These are phyloP conservation scores for Lacanobia wlatinum DNA, from an alignment of 2,888 invertebrate species.

Conservation along the genomic window DNA sequence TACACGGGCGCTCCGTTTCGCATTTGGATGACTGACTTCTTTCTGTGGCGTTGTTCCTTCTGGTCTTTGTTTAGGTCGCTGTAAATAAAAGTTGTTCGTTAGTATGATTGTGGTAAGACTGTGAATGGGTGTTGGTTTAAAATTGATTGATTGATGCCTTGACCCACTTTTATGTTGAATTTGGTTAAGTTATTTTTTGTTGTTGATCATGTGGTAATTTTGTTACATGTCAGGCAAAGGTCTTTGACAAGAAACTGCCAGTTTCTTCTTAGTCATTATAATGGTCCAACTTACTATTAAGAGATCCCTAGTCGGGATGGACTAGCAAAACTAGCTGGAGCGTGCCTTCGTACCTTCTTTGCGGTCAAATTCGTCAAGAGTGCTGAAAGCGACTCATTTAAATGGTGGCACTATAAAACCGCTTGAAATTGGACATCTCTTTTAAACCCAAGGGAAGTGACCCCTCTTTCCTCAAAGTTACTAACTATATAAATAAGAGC, in stretches of 20 bases:
- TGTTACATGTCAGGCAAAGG: neutral
- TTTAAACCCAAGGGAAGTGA: neutral
- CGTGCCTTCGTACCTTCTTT: too few species aligned
- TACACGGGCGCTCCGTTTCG: slow-evolving; percentile 90
- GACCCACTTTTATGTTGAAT: neutral
- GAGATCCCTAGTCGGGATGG: too few species aligned
- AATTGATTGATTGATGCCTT: neutral
- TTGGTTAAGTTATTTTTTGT: neutral
- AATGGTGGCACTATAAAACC: neutral
- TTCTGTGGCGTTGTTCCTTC: slow-evolving; percentile 89
- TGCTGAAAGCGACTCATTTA: neutral
- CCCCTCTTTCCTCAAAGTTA: neutral
- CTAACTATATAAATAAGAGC: neutral
- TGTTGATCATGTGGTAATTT: neutral
- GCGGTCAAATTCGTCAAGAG: neutral
- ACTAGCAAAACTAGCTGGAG: too few species aligned
- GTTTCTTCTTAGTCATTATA: too few species aligned
- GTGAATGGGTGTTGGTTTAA: neutral
- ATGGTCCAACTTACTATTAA: too few species aligned
- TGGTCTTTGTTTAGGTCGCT: slow-evolving; percentile 88
- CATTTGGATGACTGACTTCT: slow-evolving; percentile 91
- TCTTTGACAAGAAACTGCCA: too few species aligned
- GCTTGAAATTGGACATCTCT: neutral
- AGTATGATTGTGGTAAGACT: neutral
- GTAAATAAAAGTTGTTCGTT: slow-evolving; percentile 56